Conservation (phyloP, 1,140 invertebrate genomes). For the Leptinotarsa texana region DNA sequence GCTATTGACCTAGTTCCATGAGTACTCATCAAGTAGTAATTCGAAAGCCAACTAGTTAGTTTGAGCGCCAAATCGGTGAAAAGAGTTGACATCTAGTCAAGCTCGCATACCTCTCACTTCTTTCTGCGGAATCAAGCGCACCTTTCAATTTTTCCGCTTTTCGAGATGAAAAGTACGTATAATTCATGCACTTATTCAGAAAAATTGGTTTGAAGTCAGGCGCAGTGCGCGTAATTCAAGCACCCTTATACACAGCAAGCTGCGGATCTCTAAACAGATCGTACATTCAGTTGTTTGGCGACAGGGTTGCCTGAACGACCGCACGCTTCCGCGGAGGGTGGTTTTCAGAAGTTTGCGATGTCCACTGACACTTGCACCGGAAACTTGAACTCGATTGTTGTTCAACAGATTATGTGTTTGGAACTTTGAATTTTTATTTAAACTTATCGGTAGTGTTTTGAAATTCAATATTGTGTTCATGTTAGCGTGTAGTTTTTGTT, state of each 20-base stretch:
- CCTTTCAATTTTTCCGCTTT: neutral
- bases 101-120: neutral
- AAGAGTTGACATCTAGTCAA: no score
- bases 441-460: no score
- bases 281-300: constrained; percentile 16
- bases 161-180: neutral
- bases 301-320: neutral
- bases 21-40: no score
- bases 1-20: no score
- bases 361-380: neutral
- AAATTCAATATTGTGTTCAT: no score
- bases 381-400: neutral
- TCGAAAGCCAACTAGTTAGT: no score
- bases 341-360: neutral
- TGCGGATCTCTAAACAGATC: neutral
- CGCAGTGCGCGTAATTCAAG: constrained; percentile 15
- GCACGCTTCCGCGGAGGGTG: neutral
- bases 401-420: neutral
- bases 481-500: no score
- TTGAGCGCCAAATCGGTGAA: no score
- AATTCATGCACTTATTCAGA: constrained; percentile 13
- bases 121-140: neutral
- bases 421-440: no score
- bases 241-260: constrained; percentile 4
- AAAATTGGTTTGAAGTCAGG: constrained; percentile 12